Evolutionary conservation across 2,888 invertebrate genomes (phyloP).

Genomic region (Cylindroiulus punctatus): DNA sequence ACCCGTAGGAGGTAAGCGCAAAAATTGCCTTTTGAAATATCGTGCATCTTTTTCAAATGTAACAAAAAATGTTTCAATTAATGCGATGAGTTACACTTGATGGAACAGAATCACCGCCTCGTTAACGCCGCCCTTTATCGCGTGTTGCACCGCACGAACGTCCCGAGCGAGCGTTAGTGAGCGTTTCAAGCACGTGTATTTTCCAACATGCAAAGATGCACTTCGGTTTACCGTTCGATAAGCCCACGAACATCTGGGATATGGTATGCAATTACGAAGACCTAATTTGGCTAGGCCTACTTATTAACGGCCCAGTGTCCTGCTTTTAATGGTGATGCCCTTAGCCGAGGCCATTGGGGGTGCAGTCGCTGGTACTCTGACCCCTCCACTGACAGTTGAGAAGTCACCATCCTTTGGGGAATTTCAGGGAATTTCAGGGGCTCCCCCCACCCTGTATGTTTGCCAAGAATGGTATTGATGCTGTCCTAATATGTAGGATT

Average conservation of each 20-base stretch:
- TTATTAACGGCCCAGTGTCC: background rate
- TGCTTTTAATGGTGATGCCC: background rate
- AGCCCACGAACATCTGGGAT: background rate
- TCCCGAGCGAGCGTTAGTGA: background rate
- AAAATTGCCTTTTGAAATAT: constrained; percentile 23
- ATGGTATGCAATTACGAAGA: background rate
- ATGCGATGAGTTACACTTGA: constrained; percentile 17
- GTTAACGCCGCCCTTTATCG: background rate
- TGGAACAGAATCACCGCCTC: constrained; percentile 40
- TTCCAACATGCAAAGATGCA: constrained; percentile 34
- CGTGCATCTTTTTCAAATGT: constrained; percentile 44
- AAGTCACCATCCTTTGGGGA: background rate
- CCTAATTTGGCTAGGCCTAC: constrained; percentile 7
- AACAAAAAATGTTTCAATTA: constrained; percentile 25
- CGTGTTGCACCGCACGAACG: constrained; percentile 3
- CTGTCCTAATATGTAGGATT: no score
- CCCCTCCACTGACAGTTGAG: constrained; percentile 13
- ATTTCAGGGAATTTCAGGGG: no score
- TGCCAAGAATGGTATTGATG: no score
- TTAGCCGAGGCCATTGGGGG: background rate
- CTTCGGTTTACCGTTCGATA: background rate
- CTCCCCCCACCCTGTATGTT: no score
- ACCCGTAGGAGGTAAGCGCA: constrained; percentile 54
- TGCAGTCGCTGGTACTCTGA: background rate
- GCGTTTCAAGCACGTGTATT: constrained; percentile 36